These are phyloP conservation scores for Tetramorium simillimum DNA, from an alignment of 1,140 invertebrate genomes.

Conservation along the genomic window DNA sequence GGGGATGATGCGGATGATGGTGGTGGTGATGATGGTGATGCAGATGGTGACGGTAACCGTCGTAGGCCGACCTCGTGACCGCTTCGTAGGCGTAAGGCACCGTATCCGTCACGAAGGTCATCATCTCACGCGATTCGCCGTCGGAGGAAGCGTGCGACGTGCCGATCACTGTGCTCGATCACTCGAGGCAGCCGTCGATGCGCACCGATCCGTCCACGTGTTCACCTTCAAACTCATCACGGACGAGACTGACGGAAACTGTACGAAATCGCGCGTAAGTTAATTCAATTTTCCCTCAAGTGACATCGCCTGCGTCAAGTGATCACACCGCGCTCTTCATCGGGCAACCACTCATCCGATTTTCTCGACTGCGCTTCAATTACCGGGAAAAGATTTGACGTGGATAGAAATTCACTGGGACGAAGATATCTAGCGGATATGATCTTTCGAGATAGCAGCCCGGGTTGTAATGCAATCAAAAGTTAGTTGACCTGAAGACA, in stretches of 20 bases:
- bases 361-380: background rate
- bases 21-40: constrained; percentile 69
- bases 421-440: background rate
- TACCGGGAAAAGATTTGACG: background rate
- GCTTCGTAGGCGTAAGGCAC: constrained; percentile 81
- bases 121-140: constrained; percentile 78
- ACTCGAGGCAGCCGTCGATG: background rate
- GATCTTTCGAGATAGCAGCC: background rate
- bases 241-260: background rate
- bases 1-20: constrained; percentile 56
- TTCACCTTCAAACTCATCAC: constrained; percentile 39
- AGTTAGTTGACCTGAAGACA: background rate
- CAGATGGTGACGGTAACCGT: constrained; percentile 78
- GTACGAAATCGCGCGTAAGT: background rate
- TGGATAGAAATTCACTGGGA: background rate
- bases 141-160: background rate
- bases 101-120: constrained; percentile 84
- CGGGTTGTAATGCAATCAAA: background rate
- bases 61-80: constrained; percentile 76
- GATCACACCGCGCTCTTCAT: background rate
- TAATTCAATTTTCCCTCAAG: background rate
- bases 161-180: constrained; percentile 1
- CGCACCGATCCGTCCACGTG: constrained; percentile 36
- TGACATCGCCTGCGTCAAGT: background rate
- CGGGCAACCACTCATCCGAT: background rate